Conservation (phyloP, 1,140 invertebrate species). For the Musca domestica region DNA sequence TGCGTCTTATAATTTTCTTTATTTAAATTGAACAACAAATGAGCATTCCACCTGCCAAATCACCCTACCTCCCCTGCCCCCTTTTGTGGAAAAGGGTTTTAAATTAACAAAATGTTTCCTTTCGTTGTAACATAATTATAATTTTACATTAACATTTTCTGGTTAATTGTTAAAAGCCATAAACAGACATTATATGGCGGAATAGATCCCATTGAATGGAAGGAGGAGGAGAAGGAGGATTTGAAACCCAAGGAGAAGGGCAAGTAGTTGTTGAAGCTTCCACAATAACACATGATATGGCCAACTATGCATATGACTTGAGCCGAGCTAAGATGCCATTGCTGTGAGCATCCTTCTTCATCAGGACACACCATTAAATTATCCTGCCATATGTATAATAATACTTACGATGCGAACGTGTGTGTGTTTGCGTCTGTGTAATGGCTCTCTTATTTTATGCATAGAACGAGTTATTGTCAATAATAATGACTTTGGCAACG, state of each 20-base stretch:
- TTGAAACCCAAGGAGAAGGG: neutral
- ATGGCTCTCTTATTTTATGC: too few relatives aligned
- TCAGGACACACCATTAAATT: too few relatives aligned
- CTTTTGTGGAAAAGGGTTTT: slow-evolving; percentile 30
- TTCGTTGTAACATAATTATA: slow-evolving; percentile 50
- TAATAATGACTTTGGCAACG: too few relatives aligned
- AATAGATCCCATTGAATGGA: neutral
- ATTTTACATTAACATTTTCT: slow-evolving; percentile 51
- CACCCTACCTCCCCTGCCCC: neutral
- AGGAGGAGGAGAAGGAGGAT: neutral
- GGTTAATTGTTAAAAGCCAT: slow-evolving; percentile 49
- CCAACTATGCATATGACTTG: too few relatives aligned
- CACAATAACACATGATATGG: too few relatives aligned
- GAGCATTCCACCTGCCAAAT: too few relatives aligned
- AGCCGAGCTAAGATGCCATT: too few relatives aligned
- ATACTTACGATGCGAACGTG: neutral
- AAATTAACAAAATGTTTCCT: slow-evolving; percentile 53
- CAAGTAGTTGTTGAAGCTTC: too few relatives aligned
- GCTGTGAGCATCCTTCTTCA: too few relatives aligned
- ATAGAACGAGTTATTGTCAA: too few relatives aligned
- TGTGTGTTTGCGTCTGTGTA: neutral
- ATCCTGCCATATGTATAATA: too few relatives aligned
- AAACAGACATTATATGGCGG: neutral
- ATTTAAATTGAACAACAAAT: neutral
- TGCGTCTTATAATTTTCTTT: slow-evolving; percentile 19